Evolutionary conservation across 2,888 invertebrate species (phyloP), one percentile per base, ranked within the genome.

Genomic region (Allolobophora icterica): DNA sequence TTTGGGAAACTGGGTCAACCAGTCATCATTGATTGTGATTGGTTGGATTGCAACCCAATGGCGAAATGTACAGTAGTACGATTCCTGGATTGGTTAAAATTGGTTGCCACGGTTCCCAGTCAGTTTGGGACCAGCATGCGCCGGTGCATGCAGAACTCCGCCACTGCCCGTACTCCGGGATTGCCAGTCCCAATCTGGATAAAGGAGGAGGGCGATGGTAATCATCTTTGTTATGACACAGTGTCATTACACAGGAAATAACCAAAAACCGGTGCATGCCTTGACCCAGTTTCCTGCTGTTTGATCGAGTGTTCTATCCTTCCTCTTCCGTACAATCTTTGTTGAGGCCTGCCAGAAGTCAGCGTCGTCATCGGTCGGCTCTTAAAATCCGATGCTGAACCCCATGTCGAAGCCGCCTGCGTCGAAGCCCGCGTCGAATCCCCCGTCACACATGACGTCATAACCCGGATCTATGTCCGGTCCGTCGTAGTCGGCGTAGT

Each of bases 301-400:
- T n/a, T n/a, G 71, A 71, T 71, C n/a, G 71, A 11, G 71, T n/a
- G 71, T n/a, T 17, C 71, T 71, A 11, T 71, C n/a, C 8, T 71
- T 71, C 71, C 30, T 5, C n/a, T n/a, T n/a, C 71, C 30, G 11
- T 71, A 52, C 52, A 71, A n/a, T n/a, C 71, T 17, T 71, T 71
- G n/a, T 19, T n/a, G 34, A 5, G 34, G 33, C 58, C 35, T 6
- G 35, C 34, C 38, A 35, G 11, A 34, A 21, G 8, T 71, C 71
- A 71, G n/a, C 71, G 71, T 71, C n/a, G 19, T 24, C 24, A 4
- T 24, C 52, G 33, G n/a, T 30, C 58, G 0, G 83, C 34, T 13
- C 83, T 91, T 35, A 91, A 38, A 91, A 91, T 30, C 91, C 91
- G 35, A 91, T 33, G 71, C 89, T 89, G 91, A 91, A 91, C 13